Evolutionary conservation across 2,888 invertebrate genomes (phyloP).

Genomic region (Archips crataeganus): DNA sequence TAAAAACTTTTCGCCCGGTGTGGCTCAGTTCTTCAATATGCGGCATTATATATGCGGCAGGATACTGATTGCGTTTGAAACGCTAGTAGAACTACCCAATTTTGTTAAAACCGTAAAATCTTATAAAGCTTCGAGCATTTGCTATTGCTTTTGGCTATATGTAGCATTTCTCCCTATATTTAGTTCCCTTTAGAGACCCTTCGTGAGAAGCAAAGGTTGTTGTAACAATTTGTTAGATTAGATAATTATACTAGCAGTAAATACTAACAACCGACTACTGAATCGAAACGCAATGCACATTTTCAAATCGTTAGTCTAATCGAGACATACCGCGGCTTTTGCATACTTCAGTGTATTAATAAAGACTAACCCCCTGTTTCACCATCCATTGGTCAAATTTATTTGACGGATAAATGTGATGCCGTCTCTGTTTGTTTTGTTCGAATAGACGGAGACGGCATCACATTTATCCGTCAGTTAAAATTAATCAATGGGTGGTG

Average conservation of each 20-base stretch:
- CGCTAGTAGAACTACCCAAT: too few species aligned
- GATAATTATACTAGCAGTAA: background rate
- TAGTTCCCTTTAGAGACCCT: background rate
- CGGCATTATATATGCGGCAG: too few species aligned
- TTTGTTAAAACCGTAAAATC: too few species aligned
- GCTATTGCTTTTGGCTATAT: background rate
- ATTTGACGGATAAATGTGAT: too few species aligned
- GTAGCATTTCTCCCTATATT: conserved; percentile 7
- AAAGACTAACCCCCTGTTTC: background rate
- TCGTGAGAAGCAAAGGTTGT: conserved; percentile 23
- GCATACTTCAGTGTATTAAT: conserved; percentile 16
- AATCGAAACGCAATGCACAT: background rate
- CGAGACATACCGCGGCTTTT: conserved; percentile 25
- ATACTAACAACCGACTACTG: background rate
- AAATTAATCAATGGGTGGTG: too few species aligned
- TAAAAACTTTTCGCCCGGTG: too few species aligned
- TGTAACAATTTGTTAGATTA: conserved; percentile 5
- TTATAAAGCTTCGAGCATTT: background rate
- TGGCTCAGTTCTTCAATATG: too few species aligned
- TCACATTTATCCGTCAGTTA: too few species aligned
- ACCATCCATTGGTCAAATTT: too few species aligned
- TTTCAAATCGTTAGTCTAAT: conserved; percentile 6
- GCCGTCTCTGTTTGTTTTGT: too few species aligned
- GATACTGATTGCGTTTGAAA: too few species aligned
- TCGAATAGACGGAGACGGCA: too few species aligned